Percentiles rank a stretch among this genome's conserved stretches.
These are phyloP conservation scores for Buteo buteo DNA, from an alignment of 2,113 vertebrate genomes.

Conservation along the genomic window DNA sequence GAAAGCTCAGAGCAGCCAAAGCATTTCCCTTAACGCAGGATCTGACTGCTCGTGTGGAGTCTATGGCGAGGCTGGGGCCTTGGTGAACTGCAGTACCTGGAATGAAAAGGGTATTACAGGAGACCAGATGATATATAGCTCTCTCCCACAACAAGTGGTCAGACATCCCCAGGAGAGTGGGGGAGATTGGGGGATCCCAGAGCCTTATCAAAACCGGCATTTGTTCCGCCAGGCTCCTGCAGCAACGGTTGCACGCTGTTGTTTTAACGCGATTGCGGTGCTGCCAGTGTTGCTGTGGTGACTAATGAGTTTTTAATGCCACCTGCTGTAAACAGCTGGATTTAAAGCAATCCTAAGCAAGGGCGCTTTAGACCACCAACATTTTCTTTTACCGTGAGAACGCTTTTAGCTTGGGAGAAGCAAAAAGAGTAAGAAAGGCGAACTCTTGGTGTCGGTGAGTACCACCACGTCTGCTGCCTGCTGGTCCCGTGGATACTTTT, in stretches of 20 bases:
- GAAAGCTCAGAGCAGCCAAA: background rate
- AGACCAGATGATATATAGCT: background rate
- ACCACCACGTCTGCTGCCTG: background rate
- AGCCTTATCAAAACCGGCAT: rapidly evolving
- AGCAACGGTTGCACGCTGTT: background rate
- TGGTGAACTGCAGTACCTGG: background rate
- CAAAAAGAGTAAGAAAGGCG: background rate
- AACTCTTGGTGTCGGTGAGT: background rate
- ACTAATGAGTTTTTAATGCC: background rate
- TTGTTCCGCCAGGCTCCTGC: background rate
- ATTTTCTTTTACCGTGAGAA: background rate
- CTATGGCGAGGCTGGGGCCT: background rate
- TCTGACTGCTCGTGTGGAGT: rapidly evolving
- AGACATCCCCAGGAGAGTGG: background rate
- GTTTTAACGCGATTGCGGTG: rapidly evolving
- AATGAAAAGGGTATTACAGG: background rate
- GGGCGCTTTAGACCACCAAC: background rate
- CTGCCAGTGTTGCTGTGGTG: background rate
- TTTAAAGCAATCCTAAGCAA: background rate
- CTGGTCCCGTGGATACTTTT: background rate
- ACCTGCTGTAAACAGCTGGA: constrained; percentile 24
- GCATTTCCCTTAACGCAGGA: rapidly evolving
- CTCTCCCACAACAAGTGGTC: background rate
- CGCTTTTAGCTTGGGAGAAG: background rate
- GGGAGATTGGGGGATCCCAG: background rate